These are phyloP conservation scores for Limnothrissa miodon DNA, from an alignment of 2,113 vertebrate species.

Conservation along the genomic window DNA sequence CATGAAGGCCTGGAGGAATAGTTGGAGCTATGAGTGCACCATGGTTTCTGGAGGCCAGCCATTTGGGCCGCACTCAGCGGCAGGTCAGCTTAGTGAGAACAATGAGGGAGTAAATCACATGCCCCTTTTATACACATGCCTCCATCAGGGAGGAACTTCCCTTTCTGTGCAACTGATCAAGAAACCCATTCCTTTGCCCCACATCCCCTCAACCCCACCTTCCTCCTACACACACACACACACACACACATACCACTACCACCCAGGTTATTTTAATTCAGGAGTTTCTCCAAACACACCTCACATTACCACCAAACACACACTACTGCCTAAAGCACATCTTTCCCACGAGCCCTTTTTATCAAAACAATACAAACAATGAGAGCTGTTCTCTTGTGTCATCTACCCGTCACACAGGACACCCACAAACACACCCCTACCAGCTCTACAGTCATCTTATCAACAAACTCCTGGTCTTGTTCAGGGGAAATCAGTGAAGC, in stretches of 20 bases:
- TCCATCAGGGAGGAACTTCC: conserved; percentile 2
- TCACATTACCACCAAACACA: too few relatives aligned
- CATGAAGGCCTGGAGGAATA: not conserved
- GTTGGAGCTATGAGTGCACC: not conserved
- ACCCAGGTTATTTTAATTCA: not conserved
- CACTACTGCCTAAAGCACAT: not conserved
- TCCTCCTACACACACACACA: too few relatives aligned
- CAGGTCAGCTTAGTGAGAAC: conserved; percentile 40
- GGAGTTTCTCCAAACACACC: not conserved
- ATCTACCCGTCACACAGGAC: not conserved
- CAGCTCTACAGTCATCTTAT: not conserved
- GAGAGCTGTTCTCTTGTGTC: not conserved
- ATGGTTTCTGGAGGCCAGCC: not conserved
- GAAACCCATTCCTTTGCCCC: not conserved
- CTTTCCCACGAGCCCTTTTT: not conserved
- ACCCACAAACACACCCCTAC: not conserved
- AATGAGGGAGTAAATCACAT: conserved; percentile 55
- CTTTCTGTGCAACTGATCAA: not conserved
- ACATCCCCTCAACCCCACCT: too few relatives aligned
- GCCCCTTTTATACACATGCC: conserved; percentile 43
- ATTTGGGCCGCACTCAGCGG: not conserved
- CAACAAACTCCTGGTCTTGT: not conserved
- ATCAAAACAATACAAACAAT: not conserved
- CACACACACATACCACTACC: not conserved
- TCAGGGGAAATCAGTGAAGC: not conserved